Percentiles rank a stretch among this genome's conserved stretches.
phyloP scores from a whole-genome alignment of 2,888 invertebrate genomes.

The Eupithecia inturbata region DNA sequence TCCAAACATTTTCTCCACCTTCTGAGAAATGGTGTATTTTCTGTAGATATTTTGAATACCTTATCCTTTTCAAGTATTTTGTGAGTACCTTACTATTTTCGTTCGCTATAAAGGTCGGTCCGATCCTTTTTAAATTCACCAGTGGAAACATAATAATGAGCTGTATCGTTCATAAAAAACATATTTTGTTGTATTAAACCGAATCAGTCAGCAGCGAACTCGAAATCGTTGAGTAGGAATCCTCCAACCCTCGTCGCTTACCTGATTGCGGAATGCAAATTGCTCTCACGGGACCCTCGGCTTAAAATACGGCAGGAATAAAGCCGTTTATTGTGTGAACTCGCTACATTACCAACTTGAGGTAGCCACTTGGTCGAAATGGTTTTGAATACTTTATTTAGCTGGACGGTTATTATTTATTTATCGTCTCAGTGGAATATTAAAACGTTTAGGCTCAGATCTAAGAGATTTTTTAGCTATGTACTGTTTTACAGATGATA shows the following conservation, averaged over 20 bases:
- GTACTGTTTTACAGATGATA: not conserved
- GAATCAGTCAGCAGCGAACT: constrained; percentile 63
- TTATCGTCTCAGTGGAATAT: not conserved
- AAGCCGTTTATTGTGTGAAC: constrained; percentile 57
- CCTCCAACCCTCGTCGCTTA: constrained; percentile 64
- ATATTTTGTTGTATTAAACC: constrained; percentile 51
- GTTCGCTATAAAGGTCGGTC: not conserved
- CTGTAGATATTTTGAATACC: no score
- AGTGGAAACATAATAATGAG: constrained; percentile 23
- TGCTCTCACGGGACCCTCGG: constrained; percentile 58
- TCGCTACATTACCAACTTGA: constrained; percentile 23
- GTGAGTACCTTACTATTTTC: no score
- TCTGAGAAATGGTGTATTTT: not conserved
- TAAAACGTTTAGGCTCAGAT: not conserved
- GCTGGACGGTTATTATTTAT: constrained; percentile 58
- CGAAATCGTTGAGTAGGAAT: constrained; percentile 63
- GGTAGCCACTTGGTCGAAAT: constrained; percentile 62
- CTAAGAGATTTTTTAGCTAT: not conserved
- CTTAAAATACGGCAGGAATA: constrained; percentile 59
- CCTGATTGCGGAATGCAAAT: constrained; percentile 72
- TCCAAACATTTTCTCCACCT: not conserved
- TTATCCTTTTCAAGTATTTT: no score
- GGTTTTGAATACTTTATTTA: constrained; percentile 66
- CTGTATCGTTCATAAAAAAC: constrained; percentile 47
- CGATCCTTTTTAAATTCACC: not conserved